Percentiles rank a stretch among this genome's conserved stretches.
Conservation (phyloP, 64 coral and sea anemone genomes). For the Pocillopora verrucosa region DNA sequence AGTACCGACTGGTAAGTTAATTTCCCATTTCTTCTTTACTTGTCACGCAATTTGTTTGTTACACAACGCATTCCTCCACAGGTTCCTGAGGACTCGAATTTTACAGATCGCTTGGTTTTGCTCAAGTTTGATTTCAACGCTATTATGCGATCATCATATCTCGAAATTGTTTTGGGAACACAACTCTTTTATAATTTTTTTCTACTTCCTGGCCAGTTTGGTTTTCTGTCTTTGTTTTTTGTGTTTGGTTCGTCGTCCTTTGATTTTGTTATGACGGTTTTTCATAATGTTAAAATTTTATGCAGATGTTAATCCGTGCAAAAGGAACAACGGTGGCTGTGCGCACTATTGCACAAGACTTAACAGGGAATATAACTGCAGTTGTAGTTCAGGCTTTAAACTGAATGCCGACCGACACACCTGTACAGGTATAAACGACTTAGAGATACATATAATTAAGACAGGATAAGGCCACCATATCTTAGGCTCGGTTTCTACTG, state of each 20-base stretch:
- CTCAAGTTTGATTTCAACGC: too few species aligned
- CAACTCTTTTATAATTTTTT: too few species aligned
- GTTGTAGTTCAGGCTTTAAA: neutral
- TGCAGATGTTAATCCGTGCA: neutral
- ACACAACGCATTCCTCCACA: too few species aligned
- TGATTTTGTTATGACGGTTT: neutral
- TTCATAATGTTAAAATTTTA: neutral
- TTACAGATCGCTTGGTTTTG: too few species aligned
- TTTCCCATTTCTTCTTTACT: neutral
- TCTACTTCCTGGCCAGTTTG: too few species aligned
- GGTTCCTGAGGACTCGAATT: too few species aligned
- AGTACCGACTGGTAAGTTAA: neutral
- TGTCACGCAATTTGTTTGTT: neutral
- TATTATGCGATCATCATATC: too few species aligned
- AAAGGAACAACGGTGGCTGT: conserved; percentile 17
- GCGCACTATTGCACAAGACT: neutral
- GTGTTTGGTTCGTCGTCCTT: neutral
- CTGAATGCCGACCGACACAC: neutral
- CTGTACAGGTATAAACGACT: too few species aligned
- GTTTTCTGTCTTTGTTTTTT: neutral
- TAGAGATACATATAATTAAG: too few species aligned
- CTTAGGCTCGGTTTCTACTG: neutral
- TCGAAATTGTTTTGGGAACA: too few species aligned
- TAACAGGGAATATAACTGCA: neutral
- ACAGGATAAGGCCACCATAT: neutral